A percentile compares a stretch with the other conserved stretches of the same genome.
phyloP scores from a whole-genome alignment of 2,888 invertebrate genomes.

The Strigamia transsilvanica region DNA sequence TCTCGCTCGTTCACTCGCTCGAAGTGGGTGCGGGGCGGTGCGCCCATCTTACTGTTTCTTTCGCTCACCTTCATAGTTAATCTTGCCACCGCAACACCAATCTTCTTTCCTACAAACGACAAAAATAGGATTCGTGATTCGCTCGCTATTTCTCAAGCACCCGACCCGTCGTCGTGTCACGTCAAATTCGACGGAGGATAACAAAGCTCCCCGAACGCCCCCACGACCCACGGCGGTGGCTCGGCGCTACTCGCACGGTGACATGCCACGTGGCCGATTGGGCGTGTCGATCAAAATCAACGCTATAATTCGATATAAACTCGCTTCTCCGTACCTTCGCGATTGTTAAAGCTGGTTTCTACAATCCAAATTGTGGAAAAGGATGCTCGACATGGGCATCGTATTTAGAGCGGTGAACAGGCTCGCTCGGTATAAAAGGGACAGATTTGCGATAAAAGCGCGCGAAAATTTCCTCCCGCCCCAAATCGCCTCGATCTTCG shows the following conservation, averaged over 20 bases:
- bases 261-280: conserved; percentile 3
- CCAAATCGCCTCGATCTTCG: no score
- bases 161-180: background rate
- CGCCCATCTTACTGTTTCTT: background rate
- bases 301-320: background rate
- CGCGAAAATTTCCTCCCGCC: background rate
- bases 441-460: conserved; percentile 16
- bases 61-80: conserved; percentile 5
- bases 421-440: background rate
- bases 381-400: conserved; percentile 26
- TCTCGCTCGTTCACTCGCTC: no score
- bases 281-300: conserved; percentile 4
- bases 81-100: background rate
- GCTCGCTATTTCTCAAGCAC: background rate
- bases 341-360: background rate
- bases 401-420: conserved; percentile 35
- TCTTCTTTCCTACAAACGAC: background rate
- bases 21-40: no score
- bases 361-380: background rate
- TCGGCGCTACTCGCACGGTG: background rate
- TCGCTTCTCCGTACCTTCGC: background rate
- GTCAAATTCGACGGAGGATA: conserved; percentile 5
- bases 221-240: background rate
- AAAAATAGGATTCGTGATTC: background rate
- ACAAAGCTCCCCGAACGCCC: conserved; percentile 16